Conservation (phyloP, 2,888 invertebrate genomes). For the Sphinx pinastri region DNA sequence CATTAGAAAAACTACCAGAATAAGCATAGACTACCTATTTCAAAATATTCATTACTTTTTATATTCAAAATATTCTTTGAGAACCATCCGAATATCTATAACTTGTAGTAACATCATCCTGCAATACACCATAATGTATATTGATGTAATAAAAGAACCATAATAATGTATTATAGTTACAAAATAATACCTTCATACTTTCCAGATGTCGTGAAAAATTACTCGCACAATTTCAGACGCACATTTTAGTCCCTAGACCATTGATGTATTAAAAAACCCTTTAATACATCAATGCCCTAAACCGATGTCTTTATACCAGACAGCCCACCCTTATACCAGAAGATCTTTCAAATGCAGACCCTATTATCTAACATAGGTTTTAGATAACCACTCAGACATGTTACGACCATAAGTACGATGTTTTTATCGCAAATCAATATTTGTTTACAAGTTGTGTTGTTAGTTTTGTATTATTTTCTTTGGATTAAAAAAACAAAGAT, state of each 20-base stretch:
- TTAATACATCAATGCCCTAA: no score
- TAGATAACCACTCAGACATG: neutral
- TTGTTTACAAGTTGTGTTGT: neutral
- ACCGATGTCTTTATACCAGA: neutral
- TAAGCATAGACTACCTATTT: no score
- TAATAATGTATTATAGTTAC: no score
- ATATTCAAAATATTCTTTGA: no score
- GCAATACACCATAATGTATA: no score
- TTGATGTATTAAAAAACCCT: no score
- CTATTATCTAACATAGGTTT: neutral
- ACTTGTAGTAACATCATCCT: no score
- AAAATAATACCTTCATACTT: neutral
- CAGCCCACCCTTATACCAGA: neutral
- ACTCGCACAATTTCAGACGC: neutral
- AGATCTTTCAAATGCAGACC: neutral
- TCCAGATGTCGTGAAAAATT: neutral
- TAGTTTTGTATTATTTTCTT: neutral
- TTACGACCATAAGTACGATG: neutral
- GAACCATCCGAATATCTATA: no score
- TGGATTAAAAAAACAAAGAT: neutral
- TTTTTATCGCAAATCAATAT: constrained; percentile 11
- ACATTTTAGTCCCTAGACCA: neutral
- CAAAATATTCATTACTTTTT: no score
- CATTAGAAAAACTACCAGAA: no score
- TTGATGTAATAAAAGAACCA: no score